Base-by-base conservation (phyloP, 2,888 invertebrate genomes). In the Nemoura dubitans region DNA sequence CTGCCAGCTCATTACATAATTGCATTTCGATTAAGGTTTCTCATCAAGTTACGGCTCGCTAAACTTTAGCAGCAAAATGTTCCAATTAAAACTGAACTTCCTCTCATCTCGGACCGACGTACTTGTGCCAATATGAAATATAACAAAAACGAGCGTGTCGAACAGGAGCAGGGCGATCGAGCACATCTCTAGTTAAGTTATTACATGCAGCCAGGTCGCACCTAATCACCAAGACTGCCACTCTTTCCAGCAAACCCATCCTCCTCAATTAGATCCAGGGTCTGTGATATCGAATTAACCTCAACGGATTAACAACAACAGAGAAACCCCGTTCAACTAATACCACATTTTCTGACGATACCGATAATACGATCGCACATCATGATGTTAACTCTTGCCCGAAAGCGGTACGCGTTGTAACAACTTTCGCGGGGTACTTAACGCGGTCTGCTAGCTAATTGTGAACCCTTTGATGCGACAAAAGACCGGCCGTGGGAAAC, bases 21-120 rank as follows among this genome's bases (percentile, higher is more conserved):
- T 78, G 78, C 78, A 78, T 78, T 78, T 78, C 78, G 78, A 78
- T 78, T 78, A 78, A 78, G 28, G 78, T 78, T 78, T 78, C 78
- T 78, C 78, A 78, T 78, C 25, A 78, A 78, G 78, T 78, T 78
- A 27, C 78, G 28, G 28, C 78, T 78, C 78, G 78, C 78, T 78
- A 21, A 78, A 78, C 78, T 78, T 78, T 28, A 7, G 78, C 5
- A 78, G 78, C 78, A 78, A 78, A 78, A 78, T 78, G 28, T 78
- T 78, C 78, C 28, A 78, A 78, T 78, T 78, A 28, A 78, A 78
- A 27, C 28, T 78, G 27, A 78, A 78, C 78, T 78, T 78, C 59
- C 59, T 59, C 59, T 59, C 59, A 59, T 59, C 59, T 59, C 59
- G 6, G 59, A 59, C 1, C 14, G 21, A 14, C 59, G 14, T 7